Evolutionary conservation across 1,140 invertebrate species (phyloP).

Genomic region (Drosophila grimshawi): DNA sequence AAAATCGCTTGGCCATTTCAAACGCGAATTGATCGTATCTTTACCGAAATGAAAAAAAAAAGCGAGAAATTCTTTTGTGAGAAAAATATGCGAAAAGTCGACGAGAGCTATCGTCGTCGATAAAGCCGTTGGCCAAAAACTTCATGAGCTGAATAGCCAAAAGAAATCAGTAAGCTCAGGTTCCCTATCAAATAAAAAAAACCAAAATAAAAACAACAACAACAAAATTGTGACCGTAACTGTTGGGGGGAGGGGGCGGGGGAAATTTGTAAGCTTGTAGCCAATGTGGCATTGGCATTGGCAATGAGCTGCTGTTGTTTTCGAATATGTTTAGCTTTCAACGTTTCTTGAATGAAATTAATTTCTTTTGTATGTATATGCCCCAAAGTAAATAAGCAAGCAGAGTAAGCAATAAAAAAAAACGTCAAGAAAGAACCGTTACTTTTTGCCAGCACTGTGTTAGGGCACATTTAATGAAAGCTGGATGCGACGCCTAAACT

Average conservation of each 20-base stretch:
- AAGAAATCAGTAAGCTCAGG: conserved; percentile 60
- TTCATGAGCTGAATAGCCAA: conserved; percentile 56
- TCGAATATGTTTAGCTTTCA: conserved; percentile 58
- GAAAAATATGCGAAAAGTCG: conserved; percentile 75
- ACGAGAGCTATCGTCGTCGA: conserved; percentile 15
- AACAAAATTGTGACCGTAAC: conserved; percentile 62
- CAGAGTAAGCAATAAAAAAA: conserved; percentile 48
- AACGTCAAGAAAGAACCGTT: conserved; percentile 33
- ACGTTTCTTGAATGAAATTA: conserved; percentile 76
- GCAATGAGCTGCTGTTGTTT: conserved; percentile 25
- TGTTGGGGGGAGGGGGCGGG: conserved; percentile 9
- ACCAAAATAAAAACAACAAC: background rate
- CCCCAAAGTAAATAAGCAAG: conserved; percentile 52
- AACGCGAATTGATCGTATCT: conserved; percentile 22
- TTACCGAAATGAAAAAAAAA: conserved; percentile 15
- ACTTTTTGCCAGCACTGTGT: conserved; percentile 23
- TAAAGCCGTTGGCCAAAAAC: conserved; percentile 16
- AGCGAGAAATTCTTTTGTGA: conserved; percentile 75
- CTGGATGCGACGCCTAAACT: background rate
- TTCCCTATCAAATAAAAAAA: background rate
- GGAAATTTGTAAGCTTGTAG: conserved; percentile 3
- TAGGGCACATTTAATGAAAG: conserved; percentile 22
- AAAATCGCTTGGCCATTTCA: conserved; percentile 52
- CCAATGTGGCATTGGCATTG: conserved; percentile 16
- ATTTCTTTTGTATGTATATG: conserved; percentile 66